Evolutionary conservation across 2,888 invertebrate genomes (phyloP).

Genomic region (Scaptodrosophila latifasciaeformis): DNA sequence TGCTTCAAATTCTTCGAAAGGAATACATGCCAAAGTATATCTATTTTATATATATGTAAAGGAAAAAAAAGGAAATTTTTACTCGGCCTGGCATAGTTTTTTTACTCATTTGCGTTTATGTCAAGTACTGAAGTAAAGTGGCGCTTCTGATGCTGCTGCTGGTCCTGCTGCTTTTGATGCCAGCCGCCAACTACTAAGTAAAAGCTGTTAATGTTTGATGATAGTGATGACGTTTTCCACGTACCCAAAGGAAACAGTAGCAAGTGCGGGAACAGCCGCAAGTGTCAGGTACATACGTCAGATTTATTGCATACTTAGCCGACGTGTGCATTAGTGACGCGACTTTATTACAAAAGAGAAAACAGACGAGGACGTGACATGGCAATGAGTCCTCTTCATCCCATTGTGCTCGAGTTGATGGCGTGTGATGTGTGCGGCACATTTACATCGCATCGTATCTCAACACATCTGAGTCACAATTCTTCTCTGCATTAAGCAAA

Average conservation of each 20-base stretch:
- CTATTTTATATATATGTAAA: no score
- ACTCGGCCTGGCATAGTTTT: conserved; percentile 36
- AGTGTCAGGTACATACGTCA: conserved; percentile 25
- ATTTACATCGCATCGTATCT: no score
- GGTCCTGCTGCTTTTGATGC: no score
- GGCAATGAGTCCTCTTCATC: conserved; percentile 14
- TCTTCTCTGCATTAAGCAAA: conserved; percentile 7
- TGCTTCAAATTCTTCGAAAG: no score
- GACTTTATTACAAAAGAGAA: conserved; percentile 17
- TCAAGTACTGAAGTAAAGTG: conserved; percentile 48
- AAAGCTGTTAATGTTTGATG: conserved; percentile 64
- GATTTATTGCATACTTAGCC: conserved; percentile 61
- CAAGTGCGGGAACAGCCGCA: conserved; percentile 3
- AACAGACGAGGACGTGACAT: conserved; percentile 42
- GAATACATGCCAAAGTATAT: no score
- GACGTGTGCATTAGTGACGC: conserved; percentile 33
- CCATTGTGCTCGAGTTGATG: no score
- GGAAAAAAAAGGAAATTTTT: conserved; percentile 33
- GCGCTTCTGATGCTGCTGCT: no score
- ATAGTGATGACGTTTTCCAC: conserved; percentile 34
- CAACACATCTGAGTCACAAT: no score
- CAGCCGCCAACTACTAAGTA: conserved; percentile 34
- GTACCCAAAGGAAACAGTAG: background rate
- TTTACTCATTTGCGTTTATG: conserved; percentile 36
- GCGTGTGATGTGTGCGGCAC: no score